Evolutionary conservation across 2,888 invertebrate genomes (phyloP), one percentile per base, ranked within the genome.

Genomic region (Frankliniella intonsa): DNA sequence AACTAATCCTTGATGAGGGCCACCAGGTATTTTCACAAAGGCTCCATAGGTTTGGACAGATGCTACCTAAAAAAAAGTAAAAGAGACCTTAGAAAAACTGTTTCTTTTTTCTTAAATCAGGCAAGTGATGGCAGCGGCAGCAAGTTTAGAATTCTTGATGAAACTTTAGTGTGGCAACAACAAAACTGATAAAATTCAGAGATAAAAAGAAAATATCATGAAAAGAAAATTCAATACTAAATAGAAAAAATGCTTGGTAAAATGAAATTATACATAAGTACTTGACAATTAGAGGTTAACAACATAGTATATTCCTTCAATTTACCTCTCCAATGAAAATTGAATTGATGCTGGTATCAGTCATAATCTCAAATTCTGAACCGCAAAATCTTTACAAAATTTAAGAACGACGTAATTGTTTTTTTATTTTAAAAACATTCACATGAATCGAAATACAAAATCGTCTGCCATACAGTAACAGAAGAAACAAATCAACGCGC

Each of bases 1-100:
- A 84, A 89, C 86, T 81, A 89, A 84, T 10, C 89, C 89, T 83
- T 89, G 88, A 81, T 87, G 86, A 65, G 85, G 84, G 83, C 85
- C 86, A 50, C 88, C 88, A 19, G 89, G 88, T 81, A 89, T 88
- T 85, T 86, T 86, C 27, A 89, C 85, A 83, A 89, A 89, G 38
- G 89, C 89, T 83, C 89, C 89, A 84, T 89, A 89, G 85, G 87
- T 88, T 83, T 89, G 88, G 25, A 89, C 86, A 50, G 88, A 87
- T 7, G 87, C 86, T 19, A 86, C 85, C 86, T 86, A 69, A 50
- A 84, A 84, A 80, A 12, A 12, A 25, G 0, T 11, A 11, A 17
- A 55, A 5, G 5, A 14, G 19, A 14, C 55, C 14, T 55, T 12
- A 55, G 17, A 14, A 12, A 19, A 10, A 55, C 55, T 55, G 55